These are phyloP conservation scores for Dendrocincla tyrannina DNA, from an alignment of 2,797 vertebrate species.

Conservation along the genomic window DNA sequence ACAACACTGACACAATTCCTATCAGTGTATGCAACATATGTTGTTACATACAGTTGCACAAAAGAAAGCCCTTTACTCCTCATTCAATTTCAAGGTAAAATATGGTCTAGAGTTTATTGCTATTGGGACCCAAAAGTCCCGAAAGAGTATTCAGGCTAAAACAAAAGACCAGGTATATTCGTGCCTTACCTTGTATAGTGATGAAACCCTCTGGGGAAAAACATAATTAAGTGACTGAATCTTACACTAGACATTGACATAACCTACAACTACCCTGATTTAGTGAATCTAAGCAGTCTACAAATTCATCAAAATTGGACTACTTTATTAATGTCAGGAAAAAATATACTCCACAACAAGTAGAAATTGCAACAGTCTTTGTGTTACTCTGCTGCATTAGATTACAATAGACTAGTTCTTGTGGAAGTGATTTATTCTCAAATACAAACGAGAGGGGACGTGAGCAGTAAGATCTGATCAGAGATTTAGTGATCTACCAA, in stretches of 20 bases:
- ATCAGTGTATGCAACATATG: fast-evolving
- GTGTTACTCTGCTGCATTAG: neutral
- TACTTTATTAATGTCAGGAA: neutral
- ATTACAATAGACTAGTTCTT: neutral
- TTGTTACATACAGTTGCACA: neutral
- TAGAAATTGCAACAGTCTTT: neutral
- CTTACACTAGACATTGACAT: conserved; percentile 1
- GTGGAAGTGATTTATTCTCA: neutral
- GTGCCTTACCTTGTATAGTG: neutral
- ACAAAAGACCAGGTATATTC: neutral
- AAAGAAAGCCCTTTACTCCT: neutral
- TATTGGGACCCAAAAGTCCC: neutral
- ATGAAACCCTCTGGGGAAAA: neutral
- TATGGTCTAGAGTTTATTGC: neutral
- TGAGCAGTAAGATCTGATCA: neutral
- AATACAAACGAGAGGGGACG: neutral
- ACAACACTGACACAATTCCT: neutral
- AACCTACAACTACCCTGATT: neutral
- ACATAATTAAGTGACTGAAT: conserved; percentile 25
- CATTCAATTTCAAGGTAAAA: conserved; percentile 15
- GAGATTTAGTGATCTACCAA: neutral
- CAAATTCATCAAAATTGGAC: conserved; percentile 7
- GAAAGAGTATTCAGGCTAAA: neutral
- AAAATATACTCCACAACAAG: neutral
- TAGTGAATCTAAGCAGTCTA: neutral